Conservation (phyloP, 2,113 vertebrate species). For the Empidonax traillii region DNA sequence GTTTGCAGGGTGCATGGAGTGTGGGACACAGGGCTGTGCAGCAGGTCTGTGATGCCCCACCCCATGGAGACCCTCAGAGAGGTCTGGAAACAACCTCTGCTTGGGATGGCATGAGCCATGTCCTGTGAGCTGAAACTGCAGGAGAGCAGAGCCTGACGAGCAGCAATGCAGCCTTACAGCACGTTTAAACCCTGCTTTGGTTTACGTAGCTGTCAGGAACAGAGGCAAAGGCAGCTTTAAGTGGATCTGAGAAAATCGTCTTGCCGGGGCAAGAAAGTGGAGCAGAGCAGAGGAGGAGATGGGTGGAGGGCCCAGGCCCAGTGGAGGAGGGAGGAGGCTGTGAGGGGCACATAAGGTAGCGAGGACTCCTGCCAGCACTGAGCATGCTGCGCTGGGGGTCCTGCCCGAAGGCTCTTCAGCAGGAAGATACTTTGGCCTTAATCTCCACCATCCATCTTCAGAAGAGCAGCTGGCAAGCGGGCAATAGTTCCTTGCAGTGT, state of each 20-base stretch:
- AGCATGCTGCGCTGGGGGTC: background rate
- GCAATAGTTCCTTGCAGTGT: constrained; percentile 36
- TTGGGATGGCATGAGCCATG: rapidly evolving
- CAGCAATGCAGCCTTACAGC: background rate
- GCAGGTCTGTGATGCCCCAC: background rate
- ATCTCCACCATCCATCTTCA: constrained; percentile 51
- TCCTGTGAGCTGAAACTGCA: background rate
- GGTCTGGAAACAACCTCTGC: background rate
- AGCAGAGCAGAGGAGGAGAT: background rate
- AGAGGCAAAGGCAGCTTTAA: background rate
- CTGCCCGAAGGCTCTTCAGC: constrained; percentile 20
- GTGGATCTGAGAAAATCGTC: background rate
- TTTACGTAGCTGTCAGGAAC: background rate
- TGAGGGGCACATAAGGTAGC: background rate
- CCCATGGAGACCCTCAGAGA: rapidly evolving
- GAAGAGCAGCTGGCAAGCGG: constrained; percentile 63
- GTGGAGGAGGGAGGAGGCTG: background rate
- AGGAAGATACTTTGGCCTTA: constrained; percentile 28
- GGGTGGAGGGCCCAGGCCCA: background rate
- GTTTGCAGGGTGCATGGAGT: rapidly evolving
- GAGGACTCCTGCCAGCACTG: background rate
- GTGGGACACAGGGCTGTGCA: background rate
- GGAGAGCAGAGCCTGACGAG: background rate
- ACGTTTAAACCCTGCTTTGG: background rate
- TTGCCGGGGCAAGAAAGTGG: background rate